These are phyloP conservation scores for Chirona hameri DNA, from an alignment of 2,888 invertebrate species.

Conservation along the genomic window DNA sequence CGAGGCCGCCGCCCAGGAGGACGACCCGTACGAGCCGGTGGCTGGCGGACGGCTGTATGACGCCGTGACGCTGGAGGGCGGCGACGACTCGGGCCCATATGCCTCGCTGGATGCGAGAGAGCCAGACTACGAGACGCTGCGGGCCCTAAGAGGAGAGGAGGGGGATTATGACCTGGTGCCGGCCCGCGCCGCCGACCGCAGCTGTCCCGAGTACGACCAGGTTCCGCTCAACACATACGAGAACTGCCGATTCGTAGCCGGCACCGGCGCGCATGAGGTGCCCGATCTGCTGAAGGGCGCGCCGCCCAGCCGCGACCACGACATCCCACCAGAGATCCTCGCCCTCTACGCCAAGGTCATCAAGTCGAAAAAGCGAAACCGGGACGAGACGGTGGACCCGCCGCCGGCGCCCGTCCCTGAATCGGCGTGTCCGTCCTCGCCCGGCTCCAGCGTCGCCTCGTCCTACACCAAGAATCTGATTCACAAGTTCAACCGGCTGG, in stretches of 20 bases:
- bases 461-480: conserved; percentile 32
- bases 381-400: neutral
- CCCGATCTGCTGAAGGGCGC: conserved; percentile 10
- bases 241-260: neutral
- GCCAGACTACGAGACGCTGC: conserved; percentile 39
- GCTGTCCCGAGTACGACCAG: conserved; percentile 36
- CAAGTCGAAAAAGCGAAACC: conserved; percentile 41
- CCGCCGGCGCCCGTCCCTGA: conserved; percentile 1
- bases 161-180: conserved; percentile 23
- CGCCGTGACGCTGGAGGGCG: conserved; percentile 35
- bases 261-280: neutral
- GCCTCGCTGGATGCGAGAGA: neutral
- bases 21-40: conserved; percentile 38
- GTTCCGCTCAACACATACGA: neutral
- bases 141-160: neutral
- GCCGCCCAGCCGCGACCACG: neutral
- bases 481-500: conserved; percentile 34
- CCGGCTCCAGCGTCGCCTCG: conserved; percentile 27
- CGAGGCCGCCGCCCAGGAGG: conserved; percentile 25
- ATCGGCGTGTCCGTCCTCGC: conserved; percentile 26
- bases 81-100: conserved; percentile 22
- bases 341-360: conserved; percentile 43
- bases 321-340: conserved; percentile 41
- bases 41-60: conserved; percentile 35
- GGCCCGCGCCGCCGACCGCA: conserved; percentile 31